Conservation (phyloP, 1,140 invertebrate species). For the Ylistrum balloti region DNA sequence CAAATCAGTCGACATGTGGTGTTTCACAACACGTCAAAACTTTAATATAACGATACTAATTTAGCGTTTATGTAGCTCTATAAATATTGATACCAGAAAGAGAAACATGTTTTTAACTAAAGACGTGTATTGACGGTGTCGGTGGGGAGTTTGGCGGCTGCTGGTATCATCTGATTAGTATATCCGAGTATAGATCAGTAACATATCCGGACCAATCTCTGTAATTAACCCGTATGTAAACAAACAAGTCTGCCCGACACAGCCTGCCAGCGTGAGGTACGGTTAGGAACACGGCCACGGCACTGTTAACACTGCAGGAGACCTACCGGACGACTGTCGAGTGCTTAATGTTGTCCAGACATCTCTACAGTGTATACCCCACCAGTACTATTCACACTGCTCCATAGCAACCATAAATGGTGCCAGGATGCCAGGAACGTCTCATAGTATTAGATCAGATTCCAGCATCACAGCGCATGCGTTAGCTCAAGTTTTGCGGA, state of each 20-base stretch:
- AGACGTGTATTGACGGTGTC: neutral
- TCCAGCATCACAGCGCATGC: conserved; percentile 28
- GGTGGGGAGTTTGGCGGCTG: neutral
- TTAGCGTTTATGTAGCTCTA: too few species aligned
- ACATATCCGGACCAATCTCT: neutral
- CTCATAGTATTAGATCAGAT: conserved; percentile 35
- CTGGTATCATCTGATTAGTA: neutral
- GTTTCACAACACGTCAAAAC: too few species aligned
- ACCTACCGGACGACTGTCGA: neutral
- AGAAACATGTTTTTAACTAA: too few species aligned
- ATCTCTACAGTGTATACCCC: neutral
- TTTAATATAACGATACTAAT: too few species aligned
- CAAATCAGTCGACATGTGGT: too few species aligned
- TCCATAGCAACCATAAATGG: conserved; percentile 33
- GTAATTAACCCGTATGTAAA: neutral
- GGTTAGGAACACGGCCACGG: neutral
- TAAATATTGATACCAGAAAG: too few species aligned
- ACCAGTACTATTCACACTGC: neutral
- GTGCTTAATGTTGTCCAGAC: neutral
- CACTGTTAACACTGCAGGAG: neutral
- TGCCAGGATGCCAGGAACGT: neutral
- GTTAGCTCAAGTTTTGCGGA: neutral
- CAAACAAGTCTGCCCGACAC: neutral
- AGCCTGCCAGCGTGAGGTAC: neutral
- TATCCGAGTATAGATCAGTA: neutral